Base-by-base conservation (phyloP, 2,888 invertebrate species). In the Lottia gigantea region DNA sequence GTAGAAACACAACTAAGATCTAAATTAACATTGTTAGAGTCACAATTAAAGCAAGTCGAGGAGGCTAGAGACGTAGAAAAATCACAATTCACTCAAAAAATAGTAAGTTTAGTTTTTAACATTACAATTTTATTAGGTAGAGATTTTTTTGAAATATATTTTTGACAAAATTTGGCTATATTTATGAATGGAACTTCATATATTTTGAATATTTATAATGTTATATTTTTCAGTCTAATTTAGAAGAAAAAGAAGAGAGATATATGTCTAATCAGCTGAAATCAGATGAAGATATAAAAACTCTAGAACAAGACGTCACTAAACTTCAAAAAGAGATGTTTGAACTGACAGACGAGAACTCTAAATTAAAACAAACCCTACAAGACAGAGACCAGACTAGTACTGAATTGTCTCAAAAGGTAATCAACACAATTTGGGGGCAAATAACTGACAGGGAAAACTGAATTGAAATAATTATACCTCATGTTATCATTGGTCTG, bases 1-100 rank as follows among this genome's bases (percentile, higher is more conserved):
- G 66, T 75, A 45, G 84, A 85, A 68, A 80, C 78, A 1, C 80
- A 82, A 64, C 76, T 85, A 61, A 67, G 80, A 49, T 79, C 79
- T 16, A 81, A 80, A 65, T 74, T 84, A 15, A 75, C 78, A 19
- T 78, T 80, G 11, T 76, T 85, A 16, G 83, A 84, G 70, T 71
- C 78, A 1, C 80, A 84, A 74, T 61, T 84, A 12, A 67, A 74
- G 40, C 78, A 78, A 14, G 66, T 82, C 25, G 78, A 83, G 63
- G 74, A 77, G 16, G 77, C 78, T 1, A 80, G 78, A 25, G 69
- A 80, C 45, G 71, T 75, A 15, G 80, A 82, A 66, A 78, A 76
- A 55, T 55, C 74, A 4, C 49, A 72, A 15, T 66, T 76, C 3
- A 72, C 77, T n/a, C 76, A 81, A 23, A 77, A 78, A 74, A 69